Evolutionary conservation across 1,140 invertebrate species (phyloP).

Genomic region (Nasonia giraulti): DNA sequence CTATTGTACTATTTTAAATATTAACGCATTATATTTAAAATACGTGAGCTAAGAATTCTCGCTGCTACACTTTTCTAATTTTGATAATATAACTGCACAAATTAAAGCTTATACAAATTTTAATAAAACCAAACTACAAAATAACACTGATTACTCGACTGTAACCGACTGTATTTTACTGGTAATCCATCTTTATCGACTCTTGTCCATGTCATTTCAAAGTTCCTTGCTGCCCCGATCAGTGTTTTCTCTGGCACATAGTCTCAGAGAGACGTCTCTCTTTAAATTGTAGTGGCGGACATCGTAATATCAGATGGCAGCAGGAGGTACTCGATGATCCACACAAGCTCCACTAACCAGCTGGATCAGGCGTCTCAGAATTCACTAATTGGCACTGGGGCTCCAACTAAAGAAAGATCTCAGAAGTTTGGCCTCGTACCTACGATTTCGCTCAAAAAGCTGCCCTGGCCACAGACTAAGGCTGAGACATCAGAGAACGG

Average conservation of each 20-base stretch:
- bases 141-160: neutral
- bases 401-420: slow-evolving; percentile 3
- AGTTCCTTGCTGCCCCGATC: neutral
- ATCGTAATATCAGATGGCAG: slow-evolving; percentile 44
- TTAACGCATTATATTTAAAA: neutral
- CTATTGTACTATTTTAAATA: neutral
- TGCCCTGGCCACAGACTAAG: slow-evolving; percentile 33
- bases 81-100: neutral
- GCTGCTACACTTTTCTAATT: no score
- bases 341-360: slow-evolving; percentile 47
- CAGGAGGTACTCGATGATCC: slow-evolving; percentile 57
- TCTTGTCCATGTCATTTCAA: neutral
- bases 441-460: slow-evolving; percentile 27
- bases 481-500: slow-evolving; percentile 53
- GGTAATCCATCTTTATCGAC: neutral
- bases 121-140: neutral
- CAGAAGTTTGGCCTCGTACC: neutral
- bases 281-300: slow-evolving; percentile 70
- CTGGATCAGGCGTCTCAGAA: slow-evolving; percentile 42
- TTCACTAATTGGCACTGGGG: neutral
- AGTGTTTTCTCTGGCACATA: slow-evolving; percentile 23
- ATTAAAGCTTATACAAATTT: no score
- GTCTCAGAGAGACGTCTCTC: slow-evolving; percentile 57
- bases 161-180: neutral
- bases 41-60: neutral